Conservation (phyloP, 2,797 vertebrate species). For the Bradypodion ventrale region DNA sequence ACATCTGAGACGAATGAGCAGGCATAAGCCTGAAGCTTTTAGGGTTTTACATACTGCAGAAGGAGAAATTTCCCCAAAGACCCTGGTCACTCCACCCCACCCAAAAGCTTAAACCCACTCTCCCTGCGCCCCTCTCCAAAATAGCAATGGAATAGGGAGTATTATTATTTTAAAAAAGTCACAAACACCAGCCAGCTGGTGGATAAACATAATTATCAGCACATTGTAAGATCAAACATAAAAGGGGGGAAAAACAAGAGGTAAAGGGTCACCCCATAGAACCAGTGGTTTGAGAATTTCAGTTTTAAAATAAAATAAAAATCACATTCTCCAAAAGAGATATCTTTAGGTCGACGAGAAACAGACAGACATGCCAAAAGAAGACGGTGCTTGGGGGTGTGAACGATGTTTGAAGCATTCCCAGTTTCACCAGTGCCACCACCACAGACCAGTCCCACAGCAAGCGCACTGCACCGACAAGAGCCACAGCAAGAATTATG, state of each 20-base stretch:
- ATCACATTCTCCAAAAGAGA: conserved; percentile 47
- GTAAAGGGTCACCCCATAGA: conserved; percentile 37
- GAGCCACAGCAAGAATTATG: background rate
- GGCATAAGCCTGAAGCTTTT: background rate
- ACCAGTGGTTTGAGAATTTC: conserved; percentile 53
- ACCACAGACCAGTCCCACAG: background rate
- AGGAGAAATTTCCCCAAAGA: background rate
- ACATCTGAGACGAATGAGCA: background rate
- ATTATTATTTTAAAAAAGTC: conserved; percentile 35
- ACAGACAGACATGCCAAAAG: conserved; percentile 3
- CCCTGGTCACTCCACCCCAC: too few species aligned
- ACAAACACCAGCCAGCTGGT: conserved; percentile 78
- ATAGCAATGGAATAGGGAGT: conserved; percentile 47
- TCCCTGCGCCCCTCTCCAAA: conserved; percentile 18
- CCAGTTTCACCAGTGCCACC: background rate
- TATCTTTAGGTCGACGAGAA: conserved; percentile 39
- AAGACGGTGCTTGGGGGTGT: conserved; percentile 37
- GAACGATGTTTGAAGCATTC: background rate
- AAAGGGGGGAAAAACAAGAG: background rate
- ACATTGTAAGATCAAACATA: conserved; percentile 48
- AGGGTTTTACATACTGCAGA: conserved; percentile 42
- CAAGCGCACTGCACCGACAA: background rate
- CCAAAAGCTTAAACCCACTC: background rate
- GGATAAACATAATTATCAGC: conserved; percentile 48
- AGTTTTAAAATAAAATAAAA: background rate